These are phyloP conservation scores for Danio kyathit DNA, from an alignment of 2,797 vertebrate species.

Conservation along the genomic window DNA sequence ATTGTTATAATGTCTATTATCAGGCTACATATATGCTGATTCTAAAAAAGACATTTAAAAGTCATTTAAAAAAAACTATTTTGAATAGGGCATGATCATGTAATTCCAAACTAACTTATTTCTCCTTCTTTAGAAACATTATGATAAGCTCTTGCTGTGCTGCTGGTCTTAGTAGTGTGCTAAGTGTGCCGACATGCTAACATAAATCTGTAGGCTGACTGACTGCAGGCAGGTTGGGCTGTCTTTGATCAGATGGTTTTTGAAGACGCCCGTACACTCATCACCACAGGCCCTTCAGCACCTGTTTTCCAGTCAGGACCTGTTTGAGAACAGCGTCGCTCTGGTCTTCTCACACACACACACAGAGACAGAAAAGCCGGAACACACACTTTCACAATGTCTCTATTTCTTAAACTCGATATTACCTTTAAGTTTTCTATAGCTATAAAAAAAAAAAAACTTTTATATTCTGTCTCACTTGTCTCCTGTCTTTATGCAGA, in stretches of 20 bases:
- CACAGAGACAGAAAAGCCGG: constrained; percentile 27
- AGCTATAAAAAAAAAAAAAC: constrained; percentile 21
- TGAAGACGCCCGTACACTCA: constrained; percentile 78
- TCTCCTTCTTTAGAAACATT: constrained; percentile 7
- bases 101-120: constrained; percentile 1
- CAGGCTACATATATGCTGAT: neutral
- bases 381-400: constrained; percentile 49
- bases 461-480: constrained; percentile 40
- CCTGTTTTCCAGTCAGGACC: constrained; percentile 81
- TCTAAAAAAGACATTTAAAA: neutral
- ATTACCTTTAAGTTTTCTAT: constrained; percentile 38
- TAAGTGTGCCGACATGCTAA: constrained; percentile 71
- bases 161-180: constrained; percentile 58
- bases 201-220: constrained; percentile 76
- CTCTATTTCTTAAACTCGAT: constrained; percentile 39
- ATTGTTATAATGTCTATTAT: neutral
- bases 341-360: constrained; percentile 53
- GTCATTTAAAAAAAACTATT: neutral
- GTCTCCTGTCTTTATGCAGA: constrained; percentile 13
- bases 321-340: constrained; percentile 71
- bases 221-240: constrained; percentile 72
- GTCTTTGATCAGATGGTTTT: constrained; percentile 78
- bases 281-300: constrained; percentile 77
- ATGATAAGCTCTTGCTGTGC: constrained; percentile 1
- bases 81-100: neutral